phyloP scores from a whole-genome alignment of 1,140 invertebrate species.

The Trichogramma pretiosum region DNA sequence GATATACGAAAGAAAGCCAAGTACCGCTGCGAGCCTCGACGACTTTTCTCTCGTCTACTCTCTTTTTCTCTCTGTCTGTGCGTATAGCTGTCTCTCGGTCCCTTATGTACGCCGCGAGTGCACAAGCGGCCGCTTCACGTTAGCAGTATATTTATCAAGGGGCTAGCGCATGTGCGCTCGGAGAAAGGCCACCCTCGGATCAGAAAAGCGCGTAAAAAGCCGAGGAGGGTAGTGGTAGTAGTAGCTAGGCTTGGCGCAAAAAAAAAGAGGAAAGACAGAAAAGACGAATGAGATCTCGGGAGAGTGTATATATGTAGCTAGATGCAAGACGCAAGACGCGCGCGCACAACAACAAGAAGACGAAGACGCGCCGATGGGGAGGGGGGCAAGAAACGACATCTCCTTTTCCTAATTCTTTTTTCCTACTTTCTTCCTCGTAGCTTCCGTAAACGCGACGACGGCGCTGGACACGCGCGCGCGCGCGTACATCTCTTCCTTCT shows the following conservation, averaged over 20 bases:
- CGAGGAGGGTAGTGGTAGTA: no score
- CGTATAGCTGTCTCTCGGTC: neutral
- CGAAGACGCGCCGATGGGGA: slow-evolving; percentile 25
- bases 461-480: no score
- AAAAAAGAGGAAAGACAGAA: slow-evolving; percentile 11
- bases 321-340: no score
- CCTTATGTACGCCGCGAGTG: neutral
- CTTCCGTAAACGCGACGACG: no score
- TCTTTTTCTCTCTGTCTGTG: neutral
- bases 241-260: slow-evolving; percentile 10
- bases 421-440: no score
- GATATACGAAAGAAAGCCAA: no score
- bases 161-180: neutral
- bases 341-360: slow-evolving; percentile 18
- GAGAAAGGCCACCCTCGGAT: slow-evolving; percentile 21
- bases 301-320: no score
- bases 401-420: no score
- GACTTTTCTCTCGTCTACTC: neutral
- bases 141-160: no score
- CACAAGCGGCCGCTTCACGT: slow-evolving; percentile 4
- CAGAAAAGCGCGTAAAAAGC: slow-evolving; percentile 13
- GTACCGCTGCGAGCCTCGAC: no score
- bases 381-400: no score
- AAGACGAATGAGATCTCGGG: slow-evolving; percentile 19
- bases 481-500: slow-evolving; percentile 11